Conservation (phyloP, 1,140 invertebrate species). For the Camponotus floridanus region DNA sequence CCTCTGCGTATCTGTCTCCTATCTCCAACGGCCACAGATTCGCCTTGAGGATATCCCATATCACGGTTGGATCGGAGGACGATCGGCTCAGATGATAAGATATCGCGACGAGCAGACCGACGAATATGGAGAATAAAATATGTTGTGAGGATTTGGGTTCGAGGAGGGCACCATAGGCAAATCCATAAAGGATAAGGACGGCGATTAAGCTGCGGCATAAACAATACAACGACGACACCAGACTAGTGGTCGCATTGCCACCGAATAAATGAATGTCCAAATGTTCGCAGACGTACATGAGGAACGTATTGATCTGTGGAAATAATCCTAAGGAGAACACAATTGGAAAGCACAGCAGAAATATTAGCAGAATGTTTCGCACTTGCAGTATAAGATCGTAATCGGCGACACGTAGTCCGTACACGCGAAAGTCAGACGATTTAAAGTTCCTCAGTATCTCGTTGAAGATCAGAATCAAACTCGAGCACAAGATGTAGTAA, state of each 20-base stretch:
- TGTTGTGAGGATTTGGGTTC: constrained; percentile 95
- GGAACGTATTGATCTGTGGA: constrained; percentile 98
- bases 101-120: constrained; percentile 94
- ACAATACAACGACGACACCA: constrained; percentile 95
- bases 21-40: constrained; percentile 91
- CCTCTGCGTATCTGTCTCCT: constrained; percentile 81
- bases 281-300: constrained; percentile 98
- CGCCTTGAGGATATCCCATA: constrained; percentile 95
- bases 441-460: constrained; percentile 84
- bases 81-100: constrained; percentile 97
- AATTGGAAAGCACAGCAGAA: constrained; percentile 96
- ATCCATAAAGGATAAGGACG: constrained; percentile 94
- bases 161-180: constrained; percentile 94
- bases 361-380: constrained; percentile 91
- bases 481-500: constrained; percentile 96
- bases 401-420: constrained; percentile 92
- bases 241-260: constrained; percentile 97
- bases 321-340: constrained; percentile 97
- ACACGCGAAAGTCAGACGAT: constrained; percentile 88
- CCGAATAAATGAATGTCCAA: constrained; percentile 99
- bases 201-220: constrained; percentile 93
- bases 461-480: constrained; percentile 90
- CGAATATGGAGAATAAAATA: constrained; percentile 98
- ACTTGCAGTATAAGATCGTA: constrained; percentile 89
- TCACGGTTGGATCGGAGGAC: constrained; percentile 95